Base-by-base conservation (phyloP, 2,888 invertebrate genomes). In the Rambutsinella grinnellia region DNA sequence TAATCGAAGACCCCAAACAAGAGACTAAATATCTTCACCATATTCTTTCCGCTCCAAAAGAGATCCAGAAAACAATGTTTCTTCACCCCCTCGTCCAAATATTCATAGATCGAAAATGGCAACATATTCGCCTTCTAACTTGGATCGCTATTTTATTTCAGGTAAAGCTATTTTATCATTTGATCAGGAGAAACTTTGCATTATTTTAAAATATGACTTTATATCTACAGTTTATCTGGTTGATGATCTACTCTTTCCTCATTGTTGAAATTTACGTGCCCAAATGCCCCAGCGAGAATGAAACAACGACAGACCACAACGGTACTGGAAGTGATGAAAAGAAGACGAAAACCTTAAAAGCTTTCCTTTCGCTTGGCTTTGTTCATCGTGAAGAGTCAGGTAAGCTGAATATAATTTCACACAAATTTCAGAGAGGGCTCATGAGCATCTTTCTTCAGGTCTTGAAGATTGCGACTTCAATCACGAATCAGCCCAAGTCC, bases 21-120 rank as follows among this genome's bases (percentile, higher is more conserved):
- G 81, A 81, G 47, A 74, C 78, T 8, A 68, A 81, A n/a, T 78
- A 74, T 53, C 51, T 81, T 23, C 67, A 69, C 17, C 53, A 56
- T 13, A 65, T 81, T 13, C 49, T 78, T 44, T 58, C 65, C 46
- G 67, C 79, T 10, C 77, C 79, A 2, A 78, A 81, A 21, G 79
- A 81, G 72, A 79, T 76, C 28, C 78, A 79, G 21, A 54, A 74
- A 2, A 61, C 54, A 3, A 56, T 81, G 21, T 72, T 81, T 36
- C 63, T 79, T 1, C 81, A 81, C 36, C 78, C 80, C 1, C 58
- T 80, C 10, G 75, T 80, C 15, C 79, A 81, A 63, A 67, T 75
- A 8, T 81, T 79, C 56, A 47, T 81, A 17, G 68, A 72, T 19
- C 49, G 69, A 3, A 81, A 81, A 60, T 81, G 81, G 81, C 61